Base-by-base conservation (phyloP, 2,797 vertebrate species). In the Gambusia yucatana region DNA sequence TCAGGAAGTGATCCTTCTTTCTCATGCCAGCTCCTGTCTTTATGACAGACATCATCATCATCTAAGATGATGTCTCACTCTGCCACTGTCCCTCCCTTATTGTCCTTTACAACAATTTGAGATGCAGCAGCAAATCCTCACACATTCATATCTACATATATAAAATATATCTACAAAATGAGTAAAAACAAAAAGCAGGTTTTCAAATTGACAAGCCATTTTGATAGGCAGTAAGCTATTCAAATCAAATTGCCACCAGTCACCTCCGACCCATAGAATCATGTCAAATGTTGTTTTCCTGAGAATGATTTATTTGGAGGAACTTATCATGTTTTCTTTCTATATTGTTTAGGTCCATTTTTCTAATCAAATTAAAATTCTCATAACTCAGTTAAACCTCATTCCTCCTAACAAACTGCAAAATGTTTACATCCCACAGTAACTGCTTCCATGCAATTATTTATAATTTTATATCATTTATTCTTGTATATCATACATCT, bases 41-140 rank as follows among this genome's bases (percentile, higher is more conserved):
- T 41, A 41, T 6, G 39, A 41, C 4, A 48, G 16, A 47, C 14
- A 47, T 47, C 46, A 47, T 47, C 44, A 46, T 46, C 44, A 14
- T 70, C 61, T 41, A 1, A 25, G 63, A n/a, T 46, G 46, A 76
- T 73, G 46, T 75, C 41, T 76, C 36, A 67, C 30, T 79, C 33
- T 41, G 44, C 14, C 63, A 65, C 7, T 65, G 69, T 16, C 73
- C 4, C 28, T 72, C 33, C 36, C 25, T 25, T 13, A 3, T 22
- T 25, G 48, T 33, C 57, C 43, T 44, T 25, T 20, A 7, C 16
- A 30, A 33, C 13, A 61, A 41, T 43, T n/a, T 43, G 30, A 63
- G 30, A 28, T 7, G 59, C n/a, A 61, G 30, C 20, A 11, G 17
- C 41, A 13, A 30, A 20, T 46, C 43, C 9, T 75, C 52, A 46